Base-by-base conservation (phyloP, 1,140 invertebrate genomes). In the Pogonomyrmex barbatus region DNA sequence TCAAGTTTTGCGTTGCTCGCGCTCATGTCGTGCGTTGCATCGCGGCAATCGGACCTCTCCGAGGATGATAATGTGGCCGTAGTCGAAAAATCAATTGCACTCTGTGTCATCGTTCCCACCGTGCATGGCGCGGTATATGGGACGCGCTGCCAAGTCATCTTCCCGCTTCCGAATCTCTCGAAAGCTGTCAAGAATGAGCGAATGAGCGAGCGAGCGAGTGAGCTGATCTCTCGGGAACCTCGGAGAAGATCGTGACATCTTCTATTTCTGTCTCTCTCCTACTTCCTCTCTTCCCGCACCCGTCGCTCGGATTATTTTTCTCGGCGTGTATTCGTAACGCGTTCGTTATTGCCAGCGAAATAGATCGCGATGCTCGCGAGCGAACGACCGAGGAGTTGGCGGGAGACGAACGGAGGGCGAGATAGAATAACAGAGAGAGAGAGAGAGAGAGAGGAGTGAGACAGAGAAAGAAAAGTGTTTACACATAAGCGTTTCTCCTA, bases 401-500 rank as follows among this genome's bases (percentile, higher is more conserved):
- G 56, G 54, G 79, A 78, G 45, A 42, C 4, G 56, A 45, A 24
- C 50, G 42, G 30, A 83, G 78, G 33, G 42, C 4, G 9, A 73
- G 79, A 83, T 62, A 73, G 68, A 83, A 73, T 42, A 36, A 75
- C 47, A 68, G 62, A 68, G 3, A 33, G 39, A n/a, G 50, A 45
- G 12, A n/a, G 50, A 56, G 12, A 67, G 77, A 33, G 52, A 45
- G 14, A 56, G 78, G 52, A 50, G 52, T 30, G 68, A 60, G 52
- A 73, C 39, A 33, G 42, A 30, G 36, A 36, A 8, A 14, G 33
- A 83, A 36, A 58, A 70, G 54, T 73, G 68, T 83, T 82, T 83
- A 83, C 79, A 73, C 79, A 68, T 83, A 83, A 68, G 67, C 68
- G 68, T 62, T 50, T 73, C 79, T 83, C 68, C 52, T 82, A 71